These are phyloP conservation scores for Perizoma flavofasciatum DNA, from an alignment of 2,888 invertebrate genomes.

Conservation along the genomic window DNA sequence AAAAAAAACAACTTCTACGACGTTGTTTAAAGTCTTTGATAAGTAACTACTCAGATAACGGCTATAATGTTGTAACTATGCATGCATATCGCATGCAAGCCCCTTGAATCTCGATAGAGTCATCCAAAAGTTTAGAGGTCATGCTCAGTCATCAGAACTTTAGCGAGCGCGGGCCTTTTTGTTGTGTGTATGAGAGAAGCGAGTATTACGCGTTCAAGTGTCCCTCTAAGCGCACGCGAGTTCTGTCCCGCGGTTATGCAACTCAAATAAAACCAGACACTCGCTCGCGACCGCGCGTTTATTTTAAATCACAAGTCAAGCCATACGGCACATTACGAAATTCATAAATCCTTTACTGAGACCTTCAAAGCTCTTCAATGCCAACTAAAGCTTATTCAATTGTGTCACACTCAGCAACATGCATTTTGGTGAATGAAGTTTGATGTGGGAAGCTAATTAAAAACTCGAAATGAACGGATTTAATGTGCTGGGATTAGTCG, in stretches of 20 bases:
- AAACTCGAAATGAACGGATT: slow-evolving; percentile 58
- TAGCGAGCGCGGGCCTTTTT: slow-evolving; percentile 31
- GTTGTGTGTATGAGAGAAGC: neutral
- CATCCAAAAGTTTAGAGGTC: slow-evolving; percentile 54
- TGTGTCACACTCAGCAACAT: slow-evolving; percentile 58
- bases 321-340: slow-evolving; percentile 61
- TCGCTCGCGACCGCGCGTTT: slow-evolving; percentile 47
- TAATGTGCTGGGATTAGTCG: slow-evolving; percentile 52
- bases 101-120: slow-evolving; percentile 20
- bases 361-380: slow-evolving; percentile 67
- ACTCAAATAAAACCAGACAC: slow-evolving; percentile 43
- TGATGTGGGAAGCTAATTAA: slow-evolving; percentile 43
- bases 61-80: too few relatives aligned
- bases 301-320: slow-evolving; percentile 47
- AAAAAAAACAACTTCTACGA: too few relatives aligned
- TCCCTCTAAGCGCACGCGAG: slow-evolving; percentile 69
- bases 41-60: too few relatives aligned
- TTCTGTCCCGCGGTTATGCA: slow-evolving; percentile 52
- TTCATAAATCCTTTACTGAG: slow-evolving; percentile 63
- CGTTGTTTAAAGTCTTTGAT: too few relatives aligned
- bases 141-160: slow-evolving; percentile 36
- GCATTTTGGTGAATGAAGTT: slow-evolving; percentile 60
- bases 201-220: slow-evolving; percentile 68
- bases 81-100: neutral
- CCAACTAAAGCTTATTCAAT: slow-evolving; percentile 58